Evolutionary conservation across 2,888 invertebrate genomes (phyloP).

Genomic region (Drosophila putrida): DNA sequence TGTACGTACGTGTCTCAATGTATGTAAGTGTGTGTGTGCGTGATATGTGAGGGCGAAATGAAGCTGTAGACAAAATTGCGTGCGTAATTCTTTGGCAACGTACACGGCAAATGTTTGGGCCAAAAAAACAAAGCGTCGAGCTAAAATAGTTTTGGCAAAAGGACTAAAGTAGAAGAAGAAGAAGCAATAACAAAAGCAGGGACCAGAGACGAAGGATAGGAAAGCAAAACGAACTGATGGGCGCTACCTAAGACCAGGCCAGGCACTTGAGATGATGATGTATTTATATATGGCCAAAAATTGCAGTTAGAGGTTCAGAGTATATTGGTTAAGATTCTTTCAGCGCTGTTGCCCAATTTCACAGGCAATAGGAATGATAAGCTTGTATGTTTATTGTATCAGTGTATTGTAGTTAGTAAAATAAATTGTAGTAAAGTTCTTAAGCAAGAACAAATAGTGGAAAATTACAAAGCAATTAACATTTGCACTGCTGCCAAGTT

Average conservation of each 20-base stretch:
- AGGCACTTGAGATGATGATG: slow-evolving; percentile 39
- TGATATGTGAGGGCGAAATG: slow-evolving; percentile 61
- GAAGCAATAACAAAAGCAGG: slow-evolving; percentile 2
- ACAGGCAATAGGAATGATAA: slow-evolving; percentile 29
- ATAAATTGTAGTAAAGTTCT: not conserved
- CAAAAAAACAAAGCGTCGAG: slow-evolving; percentile 32
- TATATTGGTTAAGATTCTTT: slow-evolving; percentile 14
- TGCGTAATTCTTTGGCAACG: slow-evolving; percentile 66
- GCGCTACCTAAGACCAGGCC: slow-evolving; percentile 40
- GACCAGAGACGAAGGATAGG: not conserved
- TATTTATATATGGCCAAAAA: slow-evolving; percentile 46
- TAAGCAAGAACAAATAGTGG: too few species aligned
- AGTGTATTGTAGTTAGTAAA: not conserved
- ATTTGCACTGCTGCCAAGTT: not conserved
- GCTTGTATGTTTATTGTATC: not conserved
- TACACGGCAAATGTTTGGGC: slow-evolving; percentile 60
- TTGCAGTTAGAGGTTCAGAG: slow-evolving; percentile 37
- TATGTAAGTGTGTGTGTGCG: slow-evolving; percentile 8
- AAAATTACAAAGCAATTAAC: not conserved
- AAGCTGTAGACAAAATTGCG: slow-evolving; percentile 77
- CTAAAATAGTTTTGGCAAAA: slow-evolving; percentile 42
- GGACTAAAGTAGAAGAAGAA: slow-evolving; percentile 2
- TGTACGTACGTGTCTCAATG: slow-evolving; percentile 1
- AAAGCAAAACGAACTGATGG: slow-evolving; percentile 5
- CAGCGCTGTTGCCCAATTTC: slow-evolving; percentile 45